Conservation (phyloP, 1,140 invertebrate genomes). For the Octopus bimaculoides region DNA sequence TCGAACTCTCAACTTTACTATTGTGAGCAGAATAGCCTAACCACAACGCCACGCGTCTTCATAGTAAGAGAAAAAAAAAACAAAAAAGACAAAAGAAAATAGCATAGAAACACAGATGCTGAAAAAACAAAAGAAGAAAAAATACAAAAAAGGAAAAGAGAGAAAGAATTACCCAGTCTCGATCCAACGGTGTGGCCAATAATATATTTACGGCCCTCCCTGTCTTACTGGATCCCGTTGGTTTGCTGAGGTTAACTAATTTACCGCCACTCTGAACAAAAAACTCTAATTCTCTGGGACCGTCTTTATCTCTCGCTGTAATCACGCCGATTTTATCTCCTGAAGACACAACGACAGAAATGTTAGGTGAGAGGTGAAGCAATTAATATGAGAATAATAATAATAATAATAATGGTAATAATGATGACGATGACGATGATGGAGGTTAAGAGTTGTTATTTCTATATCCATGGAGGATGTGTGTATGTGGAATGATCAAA, state of each 20-base stretch:
- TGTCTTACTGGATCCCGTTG: constrained; percentile 19
- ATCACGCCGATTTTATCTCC: constrained; percentile 35
- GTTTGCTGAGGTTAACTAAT: constrained; percentile 33
- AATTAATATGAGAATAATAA: background rate
- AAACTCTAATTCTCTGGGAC: constrained; percentile 31
- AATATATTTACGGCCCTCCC: constrained; percentile 33
- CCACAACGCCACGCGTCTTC: no score
- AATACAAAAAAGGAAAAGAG: background rate
- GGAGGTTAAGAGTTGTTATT: no score
- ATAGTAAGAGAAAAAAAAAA: no score
- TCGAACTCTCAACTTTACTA: no score
- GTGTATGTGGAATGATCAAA: no score
- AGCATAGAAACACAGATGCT: no score
- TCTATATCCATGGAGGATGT: no score
- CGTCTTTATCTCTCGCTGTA: constrained; percentile 35
- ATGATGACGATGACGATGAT: background rate
- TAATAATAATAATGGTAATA: background rate
- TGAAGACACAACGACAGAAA: constrained; percentile 18
- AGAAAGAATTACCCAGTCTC: constrained; percentile 34
- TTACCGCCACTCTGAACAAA: constrained; percentile 23
- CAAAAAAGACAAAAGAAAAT: no score
- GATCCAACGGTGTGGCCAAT: constrained; percentile 33
- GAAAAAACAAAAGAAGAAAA: no score
- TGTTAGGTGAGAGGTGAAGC: background rate
- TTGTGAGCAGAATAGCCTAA: no score